Base-by-base conservation (phyloP, 2,113 vertebrate genomes). In the Euleptes europaea region DNA sequence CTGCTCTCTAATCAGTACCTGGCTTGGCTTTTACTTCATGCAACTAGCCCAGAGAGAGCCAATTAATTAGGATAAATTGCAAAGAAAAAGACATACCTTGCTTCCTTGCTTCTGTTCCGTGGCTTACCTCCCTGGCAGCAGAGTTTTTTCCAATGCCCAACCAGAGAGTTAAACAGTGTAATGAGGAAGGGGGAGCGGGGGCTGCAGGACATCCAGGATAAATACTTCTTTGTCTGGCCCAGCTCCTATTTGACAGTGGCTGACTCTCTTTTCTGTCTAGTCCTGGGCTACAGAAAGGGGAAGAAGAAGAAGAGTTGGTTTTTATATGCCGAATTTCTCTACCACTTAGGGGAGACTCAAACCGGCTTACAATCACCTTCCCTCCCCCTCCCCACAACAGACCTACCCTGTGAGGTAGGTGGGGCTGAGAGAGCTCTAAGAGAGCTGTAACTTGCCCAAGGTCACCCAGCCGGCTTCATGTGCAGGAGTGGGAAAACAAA, bases 151-250 rank as follows among this genome's bases (percentile, higher is more conserved):
- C 88, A 92, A 93, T 85, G 87, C 31, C 78, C 51, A 67, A 91
- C 70, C 85, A 86, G 77, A 86, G 90, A 89, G 73, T 84, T 77
- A 42, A 88, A 87, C 28, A 82, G 1, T 0, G 82, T 90, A 88
- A 82, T 51, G 79, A 40, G 81, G 38, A 82, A 89, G 92, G 92
- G 95, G 88, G 57, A 6, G n/a, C n/a, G 57, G 90, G 89, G 86
- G 84, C 90, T 93, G 54, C 73, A 85, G 82, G 84, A 92, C 85
- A 73, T 66, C 74, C 79, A 69, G 66, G 26, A 96, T 92, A 96
- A 95, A 67, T 79, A 88, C 84, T 78, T 65, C 93, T 95, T 93
- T 97, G 94, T 96, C 79, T 90, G 84, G 84, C 77, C 90, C 57
- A 71, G 86, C 86, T 93, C 84, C 73, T 80, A 86, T 81, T 89